Percentiles rank a stretch among this genome's conserved stretches.
phyloP scores from a whole-genome alignment of 2,797 vertebrate genomes.

The Coracias cyanogaster region DNA sequence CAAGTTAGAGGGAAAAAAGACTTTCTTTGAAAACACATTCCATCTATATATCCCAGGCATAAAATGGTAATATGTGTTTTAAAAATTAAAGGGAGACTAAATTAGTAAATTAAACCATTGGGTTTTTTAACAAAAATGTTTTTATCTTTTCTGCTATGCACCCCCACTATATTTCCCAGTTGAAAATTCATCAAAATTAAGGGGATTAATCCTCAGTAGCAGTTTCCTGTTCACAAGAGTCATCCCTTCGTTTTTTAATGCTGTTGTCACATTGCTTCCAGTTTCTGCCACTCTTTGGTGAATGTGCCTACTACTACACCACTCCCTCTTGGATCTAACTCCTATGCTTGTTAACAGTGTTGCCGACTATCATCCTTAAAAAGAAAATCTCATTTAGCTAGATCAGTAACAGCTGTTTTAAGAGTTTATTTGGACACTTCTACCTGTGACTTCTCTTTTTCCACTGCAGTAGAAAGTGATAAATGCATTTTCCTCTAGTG shows the following conservation, averaged over 20 bases:
- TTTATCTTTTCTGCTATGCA: neutral
- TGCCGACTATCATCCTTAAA: neutral
- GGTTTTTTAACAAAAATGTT: neutral
- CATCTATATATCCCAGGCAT: neutral
- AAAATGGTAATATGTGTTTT: neutral
- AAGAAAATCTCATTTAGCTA: neutral
- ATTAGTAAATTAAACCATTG: neutral
- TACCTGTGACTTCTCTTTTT: neutral
- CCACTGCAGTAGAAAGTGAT: neutral
- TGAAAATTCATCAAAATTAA: neutral
- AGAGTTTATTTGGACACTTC: neutral
- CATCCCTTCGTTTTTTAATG: neutral
- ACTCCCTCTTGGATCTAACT: neutral
- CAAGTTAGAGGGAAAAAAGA: accelerated
- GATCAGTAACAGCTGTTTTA: neutral
- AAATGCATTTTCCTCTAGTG: neutral
- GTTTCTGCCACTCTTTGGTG: neutral
- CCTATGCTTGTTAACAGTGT: neutral
- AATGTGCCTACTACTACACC: neutral
- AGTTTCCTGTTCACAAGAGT: neutral
- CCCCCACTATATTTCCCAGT: neutral
- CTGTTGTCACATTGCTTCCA: neutral
- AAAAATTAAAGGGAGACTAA: neutral
- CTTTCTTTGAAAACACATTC: neutral
- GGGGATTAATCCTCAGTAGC: neutral